Percentiles rank a stretch among this genome's conserved stretches.
These are phyloP conservation scores for Leucosticte australis DNA, from an alignment of 2,113 vertebrate genomes.

Conservation along the genomic window DNA sequence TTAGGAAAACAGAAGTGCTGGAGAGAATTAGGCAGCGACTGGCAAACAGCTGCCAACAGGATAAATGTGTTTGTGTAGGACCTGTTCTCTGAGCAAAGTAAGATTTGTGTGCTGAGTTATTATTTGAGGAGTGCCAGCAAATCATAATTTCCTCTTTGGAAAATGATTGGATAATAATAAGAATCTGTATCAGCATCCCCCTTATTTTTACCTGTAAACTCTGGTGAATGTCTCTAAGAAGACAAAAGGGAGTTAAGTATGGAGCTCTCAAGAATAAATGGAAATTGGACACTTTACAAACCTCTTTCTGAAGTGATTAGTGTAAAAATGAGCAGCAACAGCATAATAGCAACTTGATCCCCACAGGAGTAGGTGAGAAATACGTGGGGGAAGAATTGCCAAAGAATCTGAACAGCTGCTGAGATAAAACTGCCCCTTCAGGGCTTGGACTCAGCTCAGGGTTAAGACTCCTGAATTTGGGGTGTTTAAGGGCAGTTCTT, in stretches of 20 bases:
- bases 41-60: background rate
- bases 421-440: background rate
- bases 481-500: background rate
- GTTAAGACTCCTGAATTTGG: background rate
- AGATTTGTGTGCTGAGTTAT: background rate
- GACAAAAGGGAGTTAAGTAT: background rate
- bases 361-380: background rate
- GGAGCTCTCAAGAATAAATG: background rate
- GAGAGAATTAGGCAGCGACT: background rate
- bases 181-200: background rate
- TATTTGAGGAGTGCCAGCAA: background rate
- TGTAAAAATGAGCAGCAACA: background rate
- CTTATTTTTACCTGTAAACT: conserved; percentile 5
- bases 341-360: background rate
- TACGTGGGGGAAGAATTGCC: background rate
- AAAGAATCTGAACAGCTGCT: background rate
- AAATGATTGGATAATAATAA: background rate
- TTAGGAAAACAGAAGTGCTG: background rate
- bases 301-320: background rate
- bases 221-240: background rate
- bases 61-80: background rate
- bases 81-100: background rate
- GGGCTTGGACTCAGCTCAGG: background rate
- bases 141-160: background rate
- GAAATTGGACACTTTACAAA: background rate